Conservation (phyloP, 2,888 invertebrate species). For the Epistrophe grossulariae region DNA sequence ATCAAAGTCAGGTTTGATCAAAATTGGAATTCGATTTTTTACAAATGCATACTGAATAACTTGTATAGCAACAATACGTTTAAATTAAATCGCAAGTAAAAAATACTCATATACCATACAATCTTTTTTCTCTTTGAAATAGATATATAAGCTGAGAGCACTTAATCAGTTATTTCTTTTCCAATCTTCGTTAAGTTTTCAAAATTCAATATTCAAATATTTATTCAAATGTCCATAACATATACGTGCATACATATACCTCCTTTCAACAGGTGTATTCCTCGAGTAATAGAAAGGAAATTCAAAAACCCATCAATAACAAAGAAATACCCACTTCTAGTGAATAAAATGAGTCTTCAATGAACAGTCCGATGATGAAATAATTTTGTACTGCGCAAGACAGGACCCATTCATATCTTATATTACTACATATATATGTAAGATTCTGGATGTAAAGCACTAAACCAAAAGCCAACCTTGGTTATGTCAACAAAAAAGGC, state of each 20-base stretch:
- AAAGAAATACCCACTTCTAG: background rate
- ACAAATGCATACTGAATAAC: no score
- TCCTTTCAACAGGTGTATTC: constrained; percentile 33
- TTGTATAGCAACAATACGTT: no score
- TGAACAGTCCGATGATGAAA: constrained; percentile 58
- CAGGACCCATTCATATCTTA: constrained; percentile 63
- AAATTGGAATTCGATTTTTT: no score
- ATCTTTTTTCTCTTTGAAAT: background rate
- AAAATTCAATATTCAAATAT: constrained; percentile 4
- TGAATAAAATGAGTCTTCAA: constrained; percentile 34
- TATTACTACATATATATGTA: constrained; percentile 27
- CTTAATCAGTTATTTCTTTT: background rate
- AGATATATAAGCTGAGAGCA: background rate
- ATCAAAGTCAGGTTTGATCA: no score
- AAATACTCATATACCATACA: no score
- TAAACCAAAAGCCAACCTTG: constrained; percentile 44
- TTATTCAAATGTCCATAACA: constrained; percentile 16
- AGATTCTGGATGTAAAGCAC: constrained; percentile 38
- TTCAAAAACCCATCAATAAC: constrained; percentile 36
- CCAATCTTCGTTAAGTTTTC: constrained; percentile 7
- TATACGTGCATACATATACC: no score
- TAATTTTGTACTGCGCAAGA: constrained; percentile 57
- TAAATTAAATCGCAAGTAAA: no score
- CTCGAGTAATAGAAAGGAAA: constrained; percentile 9
- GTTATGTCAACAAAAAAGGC: constrained; percentile 16